These are phyloP conservation scores for Camponotus floridanus DNA, from an alignment of 1,140 invertebrate species.

Conservation along the genomic window DNA sequence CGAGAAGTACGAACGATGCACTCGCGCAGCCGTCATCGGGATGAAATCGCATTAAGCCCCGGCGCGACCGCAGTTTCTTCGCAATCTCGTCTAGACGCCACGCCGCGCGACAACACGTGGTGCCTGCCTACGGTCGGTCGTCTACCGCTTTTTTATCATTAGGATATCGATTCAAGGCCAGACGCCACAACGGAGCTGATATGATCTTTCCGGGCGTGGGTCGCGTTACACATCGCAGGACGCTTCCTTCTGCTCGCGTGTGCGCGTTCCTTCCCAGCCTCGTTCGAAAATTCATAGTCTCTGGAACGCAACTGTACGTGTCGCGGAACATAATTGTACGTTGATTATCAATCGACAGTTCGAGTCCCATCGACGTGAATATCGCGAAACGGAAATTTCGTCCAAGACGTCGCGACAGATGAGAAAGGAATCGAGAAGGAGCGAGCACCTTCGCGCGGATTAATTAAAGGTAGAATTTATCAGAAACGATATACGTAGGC, in stretches of 20 bases:
- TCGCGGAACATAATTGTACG: not conserved
- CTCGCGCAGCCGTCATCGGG: not conserved
- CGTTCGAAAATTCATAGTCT: conserved; percentile 13
- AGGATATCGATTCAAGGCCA: conserved; percentile 67
- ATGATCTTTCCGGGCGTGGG: conserved; percentile 46
- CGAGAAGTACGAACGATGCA: conserved; percentile 48
- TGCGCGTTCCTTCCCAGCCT: not conserved
- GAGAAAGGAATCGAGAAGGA: conserved; percentile 1
- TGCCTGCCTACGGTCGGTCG: conserved; percentile 34
- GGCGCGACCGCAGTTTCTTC: conserved; percentile 69
- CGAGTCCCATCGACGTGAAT: not conserved
- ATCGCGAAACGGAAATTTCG: conserved; percentile 59
- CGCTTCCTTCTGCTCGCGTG: not conserved
- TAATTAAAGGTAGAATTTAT: conserved; percentile 71
- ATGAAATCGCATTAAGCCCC: conserved; percentile 54
- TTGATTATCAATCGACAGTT: too few species aligned
- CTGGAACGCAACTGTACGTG: not conserved
- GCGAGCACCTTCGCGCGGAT: conserved; percentile 40
- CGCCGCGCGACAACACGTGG: conserved; percentile 61
- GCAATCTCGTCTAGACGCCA: conserved; percentile 77
- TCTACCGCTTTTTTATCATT: conserved; percentile 26
- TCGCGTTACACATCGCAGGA: conserved; percentile 36
- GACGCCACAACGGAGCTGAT: not conserved
- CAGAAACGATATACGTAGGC: conserved; percentile 65
- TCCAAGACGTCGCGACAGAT: not conserved